Evolutionary conservation across 2,113 vertebrate species (phyloP).

Genomic region (Anhinga anhinga): DNA sequence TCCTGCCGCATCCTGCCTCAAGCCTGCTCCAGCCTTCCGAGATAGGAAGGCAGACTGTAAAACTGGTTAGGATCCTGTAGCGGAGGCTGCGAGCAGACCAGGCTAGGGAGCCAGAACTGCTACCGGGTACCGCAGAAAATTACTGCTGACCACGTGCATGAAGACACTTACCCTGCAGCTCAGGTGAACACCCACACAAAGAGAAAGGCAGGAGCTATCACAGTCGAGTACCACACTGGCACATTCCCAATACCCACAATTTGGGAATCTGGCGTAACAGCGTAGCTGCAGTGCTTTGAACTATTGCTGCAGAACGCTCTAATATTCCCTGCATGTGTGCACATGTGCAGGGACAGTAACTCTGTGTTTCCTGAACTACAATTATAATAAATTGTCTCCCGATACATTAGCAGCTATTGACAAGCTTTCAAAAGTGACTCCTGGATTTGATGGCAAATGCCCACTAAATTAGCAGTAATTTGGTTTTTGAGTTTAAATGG

Average conservation of each 20-base stretch:
- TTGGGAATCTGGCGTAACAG: neutral
- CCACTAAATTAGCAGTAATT: neutral
- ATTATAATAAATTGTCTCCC: accelerated
- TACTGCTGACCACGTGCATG: neutral
- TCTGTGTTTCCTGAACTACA: neutral
- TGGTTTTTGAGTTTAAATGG: neutral
- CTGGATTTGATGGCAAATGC: neutral
- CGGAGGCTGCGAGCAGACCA: neutral
- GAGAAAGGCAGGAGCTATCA: neutral
- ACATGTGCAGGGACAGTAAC: neutral
- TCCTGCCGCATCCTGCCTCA: neutral
- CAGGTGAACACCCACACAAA: neutral
- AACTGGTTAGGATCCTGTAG: neutral
- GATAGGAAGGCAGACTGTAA: neutral
- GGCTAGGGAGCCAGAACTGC: neutral
- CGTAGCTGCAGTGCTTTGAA: neutral
- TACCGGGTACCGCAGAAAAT: neutral
- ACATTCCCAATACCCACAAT: neutral
- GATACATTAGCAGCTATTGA: neutral
- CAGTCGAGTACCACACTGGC: neutral
- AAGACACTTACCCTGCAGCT: neutral
- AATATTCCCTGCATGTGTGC: neutral
- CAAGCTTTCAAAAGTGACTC: neutral
- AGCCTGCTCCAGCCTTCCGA: neutral
- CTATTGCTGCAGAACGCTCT: neutral